A percentile compares a stretch with the other conserved stretches of the same genome.
These are phyloP conservation scores for Ammodytes marinus DNA, from an alignment of 2,113 vertebrate species.

Conservation along the genomic window DNA sequence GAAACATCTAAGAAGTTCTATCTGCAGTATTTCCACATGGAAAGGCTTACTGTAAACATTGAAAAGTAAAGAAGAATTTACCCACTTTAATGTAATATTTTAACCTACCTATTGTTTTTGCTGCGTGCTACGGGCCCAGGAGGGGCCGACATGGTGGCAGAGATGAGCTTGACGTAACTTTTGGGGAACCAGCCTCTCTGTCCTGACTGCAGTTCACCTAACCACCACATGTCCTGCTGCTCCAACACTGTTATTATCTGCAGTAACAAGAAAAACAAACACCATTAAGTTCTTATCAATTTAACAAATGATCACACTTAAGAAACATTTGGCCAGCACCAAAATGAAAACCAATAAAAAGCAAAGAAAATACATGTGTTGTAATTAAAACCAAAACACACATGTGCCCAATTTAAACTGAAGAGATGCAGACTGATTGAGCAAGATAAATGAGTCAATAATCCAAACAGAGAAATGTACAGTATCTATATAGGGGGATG, in stretches of 20 bases:
- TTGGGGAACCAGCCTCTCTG: conserved; percentile 99
- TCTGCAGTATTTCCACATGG: not conserved
- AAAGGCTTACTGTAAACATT: no score
- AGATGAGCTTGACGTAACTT: conserved; percentile 98
- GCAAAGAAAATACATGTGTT: not conserved
- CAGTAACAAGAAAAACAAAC: not conserved
- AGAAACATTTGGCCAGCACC: no score
- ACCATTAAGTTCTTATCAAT: not conserved
- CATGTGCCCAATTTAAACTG: not conserved
- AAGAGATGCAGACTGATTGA: not conserved
- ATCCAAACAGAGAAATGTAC: not conserved
- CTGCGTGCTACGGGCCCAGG: conserved; percentile 20
- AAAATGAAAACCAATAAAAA: not conserved
- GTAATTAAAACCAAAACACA: not conserved
- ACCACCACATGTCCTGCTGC: conserved; percentile 99
- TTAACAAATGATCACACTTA: not conserved
- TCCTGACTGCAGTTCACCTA: conserved; percentile 95
- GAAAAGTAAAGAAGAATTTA: no score
- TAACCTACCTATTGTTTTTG: conserved; percentile 67
- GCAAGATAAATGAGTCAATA: not conserved
- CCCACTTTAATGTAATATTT: not conserved
- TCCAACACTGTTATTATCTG: conserved; percentile 95
- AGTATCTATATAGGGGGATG: not conserved
- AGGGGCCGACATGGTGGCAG: conserved; percentile 84
- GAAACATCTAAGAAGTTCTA: not conserved